Conservation (phyloP, 2,888 invertebrate species). For the Rhimphoctona megacephalus region DNA sequence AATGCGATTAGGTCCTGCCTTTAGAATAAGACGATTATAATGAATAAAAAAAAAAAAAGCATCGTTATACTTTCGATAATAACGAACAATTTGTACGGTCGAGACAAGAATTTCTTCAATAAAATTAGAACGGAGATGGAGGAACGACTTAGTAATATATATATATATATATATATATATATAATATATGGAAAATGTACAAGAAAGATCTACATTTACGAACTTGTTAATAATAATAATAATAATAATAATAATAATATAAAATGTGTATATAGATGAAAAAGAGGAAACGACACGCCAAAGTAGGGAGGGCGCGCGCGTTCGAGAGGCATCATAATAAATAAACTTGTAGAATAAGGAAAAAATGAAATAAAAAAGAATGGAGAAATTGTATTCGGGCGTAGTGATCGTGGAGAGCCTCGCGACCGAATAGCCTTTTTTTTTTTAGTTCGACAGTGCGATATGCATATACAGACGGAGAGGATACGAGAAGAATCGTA, state of each 20-base stretch:
- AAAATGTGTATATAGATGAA: slow-evolving; percentile 32
- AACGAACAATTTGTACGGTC: slow-evolving; percentile 40
- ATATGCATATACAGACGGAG: slow-evolving; percentile 26
- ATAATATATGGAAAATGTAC: slow-evolving; percentile 79
- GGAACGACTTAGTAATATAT: slow-evolving; percentile 56
- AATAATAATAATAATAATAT: slow-evolving; percentile 58
- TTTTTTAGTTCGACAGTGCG: slow-evolving; percentile 24
- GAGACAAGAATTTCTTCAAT: slow-evolving; percentile 26
- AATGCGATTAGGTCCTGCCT: slow-evolving; percentile 59
- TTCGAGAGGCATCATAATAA: slow-evolving; percentile 60
- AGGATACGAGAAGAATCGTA: slow-evolving; percentile 37
- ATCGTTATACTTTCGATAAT: slow-evolving; percentile 1
- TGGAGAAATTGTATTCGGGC: slow-evolving; percentile 39
- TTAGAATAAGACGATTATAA: slow-evolving; percentile 17
- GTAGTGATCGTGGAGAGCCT: slow-evolving; percentile 44
- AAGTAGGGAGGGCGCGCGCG: slow-evolving; percentile 31
- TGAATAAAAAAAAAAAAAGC: slow-evolving; percentile 33
- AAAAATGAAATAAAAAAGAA: slow-evolving; percentile 19
- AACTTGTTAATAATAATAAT: slow-evolving; percentile 75
- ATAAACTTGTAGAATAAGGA: slow-evolving; percentile 49
- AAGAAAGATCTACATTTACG: slow-evolving; percentile 84
- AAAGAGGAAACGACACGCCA: slow-evolving; percentile 49
- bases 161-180: slow-evolving; percentile 72
- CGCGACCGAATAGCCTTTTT: slow-evolving; percentile 44
- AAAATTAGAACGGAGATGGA: slow-evolving; percentile 18